phyloP scores from a whole-genome alignment of 2,888 invertebrate species.

The Erebia aethiops region DNA sequence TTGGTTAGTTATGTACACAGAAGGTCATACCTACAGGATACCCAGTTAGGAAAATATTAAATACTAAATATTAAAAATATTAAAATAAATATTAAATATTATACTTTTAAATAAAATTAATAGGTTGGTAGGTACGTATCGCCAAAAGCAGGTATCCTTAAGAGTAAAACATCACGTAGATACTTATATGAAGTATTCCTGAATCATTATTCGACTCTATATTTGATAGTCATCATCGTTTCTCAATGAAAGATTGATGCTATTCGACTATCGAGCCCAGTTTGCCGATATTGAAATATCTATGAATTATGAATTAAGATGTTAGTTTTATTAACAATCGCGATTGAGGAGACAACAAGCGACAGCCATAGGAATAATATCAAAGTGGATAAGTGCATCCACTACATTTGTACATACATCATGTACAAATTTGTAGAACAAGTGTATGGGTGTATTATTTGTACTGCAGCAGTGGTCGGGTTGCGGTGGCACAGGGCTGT shows the following conservation, averaged over 20 bases:
- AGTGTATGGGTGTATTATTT: not conserved
- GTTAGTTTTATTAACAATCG: slow-evolving; percentile 39
- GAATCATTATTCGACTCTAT: not conserved
- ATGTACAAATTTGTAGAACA: not conserved
- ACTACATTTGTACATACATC: not conserved
- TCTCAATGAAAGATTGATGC: not conserved
- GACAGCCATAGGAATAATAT: slow-evolving; percentile 4
- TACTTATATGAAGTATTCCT: not conserved
- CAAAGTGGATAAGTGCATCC: not conserved
- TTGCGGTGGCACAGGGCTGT: slow-evolving; percentile 49
- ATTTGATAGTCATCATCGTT: not conserved
- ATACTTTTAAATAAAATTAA: no score
- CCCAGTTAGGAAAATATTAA: no score
- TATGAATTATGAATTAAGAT: slow-evolving; percentile 14
- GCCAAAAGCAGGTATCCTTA: no score
- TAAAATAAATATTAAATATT: no score
- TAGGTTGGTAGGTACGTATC: no score
- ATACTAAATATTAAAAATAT: no score
- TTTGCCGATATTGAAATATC: slow-evolving; percentile 12
- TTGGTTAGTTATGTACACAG: no score
- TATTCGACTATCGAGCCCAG: not conserved
- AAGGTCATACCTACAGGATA: no score
- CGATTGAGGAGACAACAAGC: slow-evolving; percentile 34
- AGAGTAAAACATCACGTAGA: not conserved
- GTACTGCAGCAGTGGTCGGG: not conserved